A percentile compares a stretch with the other conserved stretches of the same genome.
These are phyloP conservation scores for Hirtodrosophila cameraria DNA, from an alignment of 2,888 invertebrate species.

Conservation along the genomic window DNA sequence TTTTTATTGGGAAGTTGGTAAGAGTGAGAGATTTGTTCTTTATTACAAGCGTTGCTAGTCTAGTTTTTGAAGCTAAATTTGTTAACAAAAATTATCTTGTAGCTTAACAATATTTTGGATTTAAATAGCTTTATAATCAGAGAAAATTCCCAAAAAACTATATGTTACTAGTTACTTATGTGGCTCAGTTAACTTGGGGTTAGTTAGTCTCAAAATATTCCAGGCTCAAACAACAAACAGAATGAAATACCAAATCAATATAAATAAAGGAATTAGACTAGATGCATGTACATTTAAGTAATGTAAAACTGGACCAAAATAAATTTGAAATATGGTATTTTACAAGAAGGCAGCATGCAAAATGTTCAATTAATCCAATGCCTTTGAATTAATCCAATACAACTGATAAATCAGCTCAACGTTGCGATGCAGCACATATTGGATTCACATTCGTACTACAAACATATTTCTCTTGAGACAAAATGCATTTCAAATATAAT, in stretches of 20 bases:
- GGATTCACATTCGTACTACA: background rate
- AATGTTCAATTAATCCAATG: conserved; percentile 20
- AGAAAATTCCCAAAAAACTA: too few species aligned
- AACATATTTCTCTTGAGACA: conserved; percentile 26
- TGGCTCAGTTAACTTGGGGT: too few species aligned
- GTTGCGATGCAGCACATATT: background rate
- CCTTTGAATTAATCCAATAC: conserved; percentile 5
- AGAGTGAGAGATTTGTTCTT: too few species aligned
- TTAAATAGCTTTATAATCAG: too few species aligned
- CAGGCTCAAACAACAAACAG: too few species aligned
- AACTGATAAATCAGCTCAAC: background rate
- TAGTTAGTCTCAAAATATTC: too few species aligned
- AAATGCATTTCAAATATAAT: background rate
- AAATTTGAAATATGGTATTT: background rate
- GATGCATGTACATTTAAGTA: background rate
- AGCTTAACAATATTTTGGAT: too few species aligned
- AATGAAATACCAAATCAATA: too few species aligned
- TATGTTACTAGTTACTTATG: too few species aligned
- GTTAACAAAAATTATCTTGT: too few species aligned
- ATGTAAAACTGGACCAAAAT: conserved; percentile 3
- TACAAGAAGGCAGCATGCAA: background rate
- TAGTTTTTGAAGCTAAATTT: too few species aligned
- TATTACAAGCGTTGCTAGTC: too few species aligned
- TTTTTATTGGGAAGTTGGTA: conserved; percentile 9
- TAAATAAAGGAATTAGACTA: background rate